A percentile compares a stretch with the other conserved stretches of the same genome.
These are phyloP conservation scores for Eristalis pertinax DNA, from an alignment of 2,888 invertebrate species.

Conservation along the genomic window DNA sequence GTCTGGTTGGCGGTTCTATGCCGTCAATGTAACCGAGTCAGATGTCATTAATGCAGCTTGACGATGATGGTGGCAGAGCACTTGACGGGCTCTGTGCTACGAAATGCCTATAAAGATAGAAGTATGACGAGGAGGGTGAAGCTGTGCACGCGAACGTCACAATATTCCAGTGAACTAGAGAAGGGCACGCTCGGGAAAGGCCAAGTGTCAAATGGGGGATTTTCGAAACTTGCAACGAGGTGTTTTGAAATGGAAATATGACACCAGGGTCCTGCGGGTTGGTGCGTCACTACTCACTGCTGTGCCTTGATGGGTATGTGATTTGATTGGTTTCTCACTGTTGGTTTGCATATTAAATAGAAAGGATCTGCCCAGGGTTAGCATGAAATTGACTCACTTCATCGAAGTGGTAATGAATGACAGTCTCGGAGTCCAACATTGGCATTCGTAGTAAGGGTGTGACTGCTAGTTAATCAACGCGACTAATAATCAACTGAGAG, in stretches of 20 bases:
- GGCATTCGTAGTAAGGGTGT: no score
- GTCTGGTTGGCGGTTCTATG: background rate
- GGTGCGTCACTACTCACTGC: background rate
- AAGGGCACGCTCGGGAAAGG: background rate
- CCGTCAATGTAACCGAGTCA: conserved; percentile 33
- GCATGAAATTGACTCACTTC: no score
- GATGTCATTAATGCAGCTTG: conserved; percentile 15
- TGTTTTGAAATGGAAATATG: background rate
- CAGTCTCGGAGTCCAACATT: no score
- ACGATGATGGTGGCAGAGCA: conserved; percentile 13
- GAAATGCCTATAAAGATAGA: background rate
- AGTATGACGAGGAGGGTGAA: background rate
- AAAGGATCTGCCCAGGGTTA: no score
- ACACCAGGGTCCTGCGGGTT: background rate
- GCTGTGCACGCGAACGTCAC: background rate
- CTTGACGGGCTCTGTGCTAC: background rate
- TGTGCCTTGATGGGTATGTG: background rate
- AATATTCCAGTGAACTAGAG: background rate
- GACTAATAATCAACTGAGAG: no score
- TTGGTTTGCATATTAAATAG: no score
- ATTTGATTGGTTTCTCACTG: no score
- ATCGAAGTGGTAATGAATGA: no score
- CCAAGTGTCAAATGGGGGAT: background rate
- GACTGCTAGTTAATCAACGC: no score
- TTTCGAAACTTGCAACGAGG: background rate